These are phyloP conservation scores for Silvanus unidentatus DNA, from an alignment of 2,888 invertebrate species.

Conservation along the genomic window DNA sequence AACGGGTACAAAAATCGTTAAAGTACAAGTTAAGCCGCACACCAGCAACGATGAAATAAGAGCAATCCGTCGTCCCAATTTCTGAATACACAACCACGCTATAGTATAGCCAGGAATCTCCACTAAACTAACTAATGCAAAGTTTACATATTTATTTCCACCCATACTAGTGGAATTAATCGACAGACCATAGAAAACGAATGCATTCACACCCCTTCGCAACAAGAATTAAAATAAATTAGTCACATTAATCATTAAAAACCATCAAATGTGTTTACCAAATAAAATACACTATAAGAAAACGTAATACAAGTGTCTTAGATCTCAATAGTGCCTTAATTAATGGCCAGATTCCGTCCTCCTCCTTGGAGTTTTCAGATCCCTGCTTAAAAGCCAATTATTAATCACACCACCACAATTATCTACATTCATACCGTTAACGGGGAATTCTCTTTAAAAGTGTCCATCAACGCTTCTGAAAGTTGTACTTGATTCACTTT, in stretches of 20 bases:
- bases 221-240: constrained; percentile 12
- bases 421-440: constrained; percentile 13
- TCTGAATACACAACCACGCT: constrained; percentile 50
- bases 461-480: constrained; percentile 45
- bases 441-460: constrained; percentile 38
- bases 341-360: constrained; percentile 41
- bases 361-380: constrained; percentile 11
- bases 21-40: constrained; percentile 51
- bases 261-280: too few species aligned
- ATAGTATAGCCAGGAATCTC: constrained; percentile 57
- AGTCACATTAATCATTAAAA: constrained; percentile 2
- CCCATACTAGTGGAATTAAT: constrained; percentile 60
- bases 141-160: constrained; percentile 64
- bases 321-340: constrained; percentile 47
- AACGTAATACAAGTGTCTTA: constrained; percentile 45
- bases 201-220: constrained; percentile 56
- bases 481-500: constrained; percentile 50
- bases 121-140: constrained; percentile 55
- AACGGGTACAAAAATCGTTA: constrained; percentile 50
- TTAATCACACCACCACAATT: background rate
- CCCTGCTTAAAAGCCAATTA: background rate
- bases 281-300: constrained; percentile 47
- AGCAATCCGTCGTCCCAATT: constrained; percentile 50
- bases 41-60: constrained; percentile 48
- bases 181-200: constrained; percentile 64